Conservation (phyloP, 2,113 vertebrate species). For the Macrotis lagotis region DNA sequence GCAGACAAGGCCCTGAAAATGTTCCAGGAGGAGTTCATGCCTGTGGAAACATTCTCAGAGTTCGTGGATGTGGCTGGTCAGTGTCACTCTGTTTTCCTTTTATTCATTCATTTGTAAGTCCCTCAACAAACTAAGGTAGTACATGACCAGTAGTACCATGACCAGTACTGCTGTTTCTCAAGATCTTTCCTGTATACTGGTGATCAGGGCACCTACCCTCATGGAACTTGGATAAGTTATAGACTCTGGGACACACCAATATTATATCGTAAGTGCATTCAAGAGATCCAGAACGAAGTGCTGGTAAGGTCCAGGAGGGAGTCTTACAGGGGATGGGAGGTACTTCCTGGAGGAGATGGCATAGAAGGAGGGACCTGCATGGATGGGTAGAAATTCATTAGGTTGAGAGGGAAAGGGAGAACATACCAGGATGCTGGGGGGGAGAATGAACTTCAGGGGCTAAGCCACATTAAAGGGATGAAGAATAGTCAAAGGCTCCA, state of each 20-base stretch:
- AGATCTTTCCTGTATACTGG: background rate
- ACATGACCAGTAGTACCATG: no score
- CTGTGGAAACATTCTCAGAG: constrained; percentile 95
- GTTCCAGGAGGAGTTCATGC: constrained; percentile 99
- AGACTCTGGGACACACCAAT: background rate
- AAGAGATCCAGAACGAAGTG: background rate
- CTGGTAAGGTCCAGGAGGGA: background rate
- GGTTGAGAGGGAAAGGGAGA: background rate
- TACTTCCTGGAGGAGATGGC: background rate
- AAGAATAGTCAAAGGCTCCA: background rate
- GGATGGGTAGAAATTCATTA: background rate
- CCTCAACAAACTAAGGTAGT: background rate
- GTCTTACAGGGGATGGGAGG: background rate
- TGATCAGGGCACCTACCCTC: background rate
- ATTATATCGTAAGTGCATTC: background rate
- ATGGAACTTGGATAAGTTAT: background rate
- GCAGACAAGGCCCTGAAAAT: constrained; percentile 95
- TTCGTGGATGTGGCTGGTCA: constrained; percentile 96
- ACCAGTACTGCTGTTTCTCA: background rate
- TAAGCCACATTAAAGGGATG: background rate
- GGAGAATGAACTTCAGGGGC: background rate
- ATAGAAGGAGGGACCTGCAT: background rate
- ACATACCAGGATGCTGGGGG: background rate
- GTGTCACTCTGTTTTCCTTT: constrained; percentile 75
- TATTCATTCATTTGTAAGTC: constrained; percentile 43